These are phyloP conservation scores for Drosophila dives DNA, from an alignment of 2,888 invertebrate genomes.

Conservation along the genomic window DNA sequence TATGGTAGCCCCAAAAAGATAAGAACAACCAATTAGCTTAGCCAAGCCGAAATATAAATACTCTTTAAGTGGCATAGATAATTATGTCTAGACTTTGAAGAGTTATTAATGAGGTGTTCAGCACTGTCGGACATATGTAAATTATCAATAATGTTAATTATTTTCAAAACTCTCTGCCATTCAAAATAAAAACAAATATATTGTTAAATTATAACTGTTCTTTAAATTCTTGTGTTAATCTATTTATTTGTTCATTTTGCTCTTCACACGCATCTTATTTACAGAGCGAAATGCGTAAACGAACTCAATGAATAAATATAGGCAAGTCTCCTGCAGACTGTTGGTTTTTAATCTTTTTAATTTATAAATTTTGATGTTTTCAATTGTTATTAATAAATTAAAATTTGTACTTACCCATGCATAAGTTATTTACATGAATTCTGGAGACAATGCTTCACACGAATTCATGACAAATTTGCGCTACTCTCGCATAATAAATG, in stretches of 20 bases:
- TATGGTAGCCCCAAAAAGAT: conserved; percentile 32
- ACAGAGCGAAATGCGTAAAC: not conserved
- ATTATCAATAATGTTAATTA: not conserved
- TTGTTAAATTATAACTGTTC: not conserved
- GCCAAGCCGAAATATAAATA: conserved; percentile 8
- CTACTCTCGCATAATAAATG: conserved; percentile 27
- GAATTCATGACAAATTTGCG: conserved; percentile 32
- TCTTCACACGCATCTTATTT: not conserved
- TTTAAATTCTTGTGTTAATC: not conserved
- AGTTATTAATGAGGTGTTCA: not conserved
- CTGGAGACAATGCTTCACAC: conserved; percentile 21
- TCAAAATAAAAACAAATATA: not conserved
- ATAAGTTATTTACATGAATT: not conserved
- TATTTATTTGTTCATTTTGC: not conserved
- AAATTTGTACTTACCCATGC: not conserved
- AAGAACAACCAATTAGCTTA: conserved; percentile 30
- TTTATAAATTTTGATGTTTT: not conserved
- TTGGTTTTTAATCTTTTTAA: not conserved
- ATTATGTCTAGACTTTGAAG: conserved; percentile 13
- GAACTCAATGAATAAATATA: not conserved
- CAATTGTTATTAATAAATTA: not conserved
- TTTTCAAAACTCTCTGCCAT: not conserved
- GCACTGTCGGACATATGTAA: not conserved
- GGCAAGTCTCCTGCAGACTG: not conserved
- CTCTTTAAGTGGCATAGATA: conserved; percentile 16